Evolutionary conservation across 2,888 invertebrate genomes (phyloP).

Genomic region (Cataglyphis livida): DNA sequence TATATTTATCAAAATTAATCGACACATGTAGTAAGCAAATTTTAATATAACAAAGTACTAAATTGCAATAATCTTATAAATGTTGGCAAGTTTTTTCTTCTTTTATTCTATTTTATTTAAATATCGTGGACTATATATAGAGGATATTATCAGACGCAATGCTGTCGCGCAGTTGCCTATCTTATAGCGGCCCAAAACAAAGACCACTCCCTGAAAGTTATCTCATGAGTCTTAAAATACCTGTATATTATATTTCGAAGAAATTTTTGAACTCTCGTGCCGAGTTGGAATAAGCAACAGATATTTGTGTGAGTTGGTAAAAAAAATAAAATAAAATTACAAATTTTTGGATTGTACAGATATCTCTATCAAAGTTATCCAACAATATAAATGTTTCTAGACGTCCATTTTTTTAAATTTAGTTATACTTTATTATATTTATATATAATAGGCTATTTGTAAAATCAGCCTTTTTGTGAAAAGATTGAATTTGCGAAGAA

Average conservation of each 20-base stretch:
- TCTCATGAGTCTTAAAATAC: neutral
- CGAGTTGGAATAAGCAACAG: neutral
- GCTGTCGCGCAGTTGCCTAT: neutral
- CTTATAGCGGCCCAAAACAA: neutral
- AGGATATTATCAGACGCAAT: neutral
- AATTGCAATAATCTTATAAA: too few relatives aligned
- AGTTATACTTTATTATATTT: conserved; percentile 62
- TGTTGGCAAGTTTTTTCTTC: too few relatives aligned
- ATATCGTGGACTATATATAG: too few relatives aligned
- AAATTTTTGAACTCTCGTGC: neutral
- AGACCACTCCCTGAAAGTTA: neutral
- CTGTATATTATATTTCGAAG: neutral
- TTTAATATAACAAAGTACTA: too few relatives aligned
- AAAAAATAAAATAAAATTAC: neutral
- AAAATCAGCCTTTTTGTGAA: neutral
- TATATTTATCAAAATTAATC: too few relatives aligned
- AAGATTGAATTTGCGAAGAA: neutral
- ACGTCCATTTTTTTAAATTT: conserved; percentile 69
- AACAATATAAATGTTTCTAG: conserved; percentile 71
- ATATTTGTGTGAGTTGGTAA: neutral
- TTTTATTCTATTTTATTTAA: too few relatives aligned
- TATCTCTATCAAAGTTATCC: conserved; percentile 52
- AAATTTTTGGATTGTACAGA: conserved; percentile 7
- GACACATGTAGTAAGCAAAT: too few relatives aligned
- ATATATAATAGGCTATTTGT: neutral